Percentiles rank a stretch among this genome's conserved stretches.
Evolutionary conservation across 2,113 vertebrate species (phyloP).

Genomic region (Uria lomvia): DNA sequence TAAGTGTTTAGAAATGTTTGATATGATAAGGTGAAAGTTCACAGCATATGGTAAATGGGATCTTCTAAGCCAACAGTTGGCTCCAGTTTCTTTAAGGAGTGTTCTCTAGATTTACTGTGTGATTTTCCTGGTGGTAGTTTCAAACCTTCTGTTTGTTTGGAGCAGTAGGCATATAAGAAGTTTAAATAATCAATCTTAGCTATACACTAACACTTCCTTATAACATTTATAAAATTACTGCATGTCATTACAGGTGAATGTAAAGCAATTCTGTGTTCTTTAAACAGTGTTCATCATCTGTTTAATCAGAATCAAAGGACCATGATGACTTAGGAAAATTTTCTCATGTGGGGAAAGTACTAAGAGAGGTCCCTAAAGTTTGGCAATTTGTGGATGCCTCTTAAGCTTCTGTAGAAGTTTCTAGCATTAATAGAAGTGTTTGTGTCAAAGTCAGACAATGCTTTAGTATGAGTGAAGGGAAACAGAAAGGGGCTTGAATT

Average conservation of each 20-base stretch:
- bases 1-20: not conserved
- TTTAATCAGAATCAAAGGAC: not conserved
- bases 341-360: not conserved
- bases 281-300: not conserved
- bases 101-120: not conserved
- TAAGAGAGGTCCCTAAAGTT: not conserved
- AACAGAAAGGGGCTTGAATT: not conserved
- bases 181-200: not conserved
- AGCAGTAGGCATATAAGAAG: not conserved
- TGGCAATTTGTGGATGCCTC: not conserved
- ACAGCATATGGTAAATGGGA: not conserved
- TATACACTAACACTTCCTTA: not conserved
- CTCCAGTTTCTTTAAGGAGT: not conserved
- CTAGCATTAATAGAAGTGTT: not conserved
- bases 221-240: not conserved
- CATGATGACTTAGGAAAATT: not conserved
- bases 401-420: not conserved
- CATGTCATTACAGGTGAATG: not conserved
- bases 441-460: not conserved
- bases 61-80: not conserved
- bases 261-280: not conserved
- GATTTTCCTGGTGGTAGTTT: not conserved
- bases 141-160: not conserved
- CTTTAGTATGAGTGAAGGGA: not conserved
- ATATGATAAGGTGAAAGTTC: not conserved